phyloP scores from a whole-genome alignment of 23 tunicate species.

The Phallusia fumigata region DNA sequence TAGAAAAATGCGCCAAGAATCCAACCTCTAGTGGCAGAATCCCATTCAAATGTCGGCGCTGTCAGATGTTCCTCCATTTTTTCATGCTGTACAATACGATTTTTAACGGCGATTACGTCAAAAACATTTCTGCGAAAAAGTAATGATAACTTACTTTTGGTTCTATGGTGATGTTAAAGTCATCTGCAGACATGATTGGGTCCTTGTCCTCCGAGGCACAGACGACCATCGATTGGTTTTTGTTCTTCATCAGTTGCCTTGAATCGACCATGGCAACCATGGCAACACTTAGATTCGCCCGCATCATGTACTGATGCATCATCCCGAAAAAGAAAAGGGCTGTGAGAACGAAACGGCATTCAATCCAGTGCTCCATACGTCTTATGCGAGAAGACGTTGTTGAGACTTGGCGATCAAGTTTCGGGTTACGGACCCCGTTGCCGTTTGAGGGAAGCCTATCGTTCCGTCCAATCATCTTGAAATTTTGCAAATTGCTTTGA shows the following conservation, averaged over 20 bases:
- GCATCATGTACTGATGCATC: slow-evolving; percentile 65
- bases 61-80: background rate
- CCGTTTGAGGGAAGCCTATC: background rate
- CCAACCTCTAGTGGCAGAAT: slow-evolving; percentile 55
- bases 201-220: background rate
- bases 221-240: slow-evolving; percentile 18
- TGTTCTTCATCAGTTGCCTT: slow-evolving; percentile 25
- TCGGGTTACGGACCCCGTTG: background rate
- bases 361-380: slow-evolving; percentile 14
- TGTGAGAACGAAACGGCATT: slow-evolving; percentile 46
- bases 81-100: slow-evolving; percentile 1
- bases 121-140: too few species aligned
- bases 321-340: slow-evolving; percentile 42
- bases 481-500: background rate
- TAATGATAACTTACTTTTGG: too few species aligned
- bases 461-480: background rate
- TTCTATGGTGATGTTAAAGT: background rate
- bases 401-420: slow-evolving; percentile 8
- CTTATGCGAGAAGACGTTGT: slow-evolving; percentile 14
- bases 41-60: slow-evolving; percentile 42
- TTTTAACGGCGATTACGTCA: too few species aligned
- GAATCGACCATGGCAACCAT: slow-evolving; percentile 68
- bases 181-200: background rate
- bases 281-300: slow-evolving; percentile 61
- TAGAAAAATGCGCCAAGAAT: slow-evolving; percentile 57